Evolutionary conservation across 2,888 invertebrate species (phyloP).

Genomic region (Tryphoninae sp.): DNA sequence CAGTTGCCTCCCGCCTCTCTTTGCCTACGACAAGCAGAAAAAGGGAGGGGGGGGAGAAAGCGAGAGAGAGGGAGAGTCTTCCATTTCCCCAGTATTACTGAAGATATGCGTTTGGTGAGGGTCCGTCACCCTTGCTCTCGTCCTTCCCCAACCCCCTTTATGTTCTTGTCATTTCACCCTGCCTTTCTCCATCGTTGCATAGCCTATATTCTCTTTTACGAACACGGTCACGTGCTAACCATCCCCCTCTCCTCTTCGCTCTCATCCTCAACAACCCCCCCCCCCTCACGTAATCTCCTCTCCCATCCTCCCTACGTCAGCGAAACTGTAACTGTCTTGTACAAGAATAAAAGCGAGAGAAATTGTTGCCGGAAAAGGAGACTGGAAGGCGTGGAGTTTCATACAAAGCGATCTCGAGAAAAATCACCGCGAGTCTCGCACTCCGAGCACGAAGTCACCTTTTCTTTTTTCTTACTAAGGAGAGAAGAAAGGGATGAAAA

Average conservation of each 20-base stretch:
- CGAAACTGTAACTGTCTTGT: conserved; percentile 58
- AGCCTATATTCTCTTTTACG: conserved; percentile 53
- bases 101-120: conserved; percentile 2
- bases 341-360: conserved; percentile 49
- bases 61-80: conserved; percentile 7
- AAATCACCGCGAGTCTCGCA: conserved; percentile 13
- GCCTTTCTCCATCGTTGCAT: conserved; percentile 20
- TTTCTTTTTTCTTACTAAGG: conserved; percentile 2
- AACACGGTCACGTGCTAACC: conserved; percentile 55
- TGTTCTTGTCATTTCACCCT: conserved; percentile 4
- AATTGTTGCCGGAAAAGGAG: conserved; percentile 39
- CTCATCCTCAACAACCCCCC: background rate
- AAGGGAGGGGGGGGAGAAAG: background rate
- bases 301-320: conserved; percentile 28
- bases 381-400: background rate
- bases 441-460: background rate
- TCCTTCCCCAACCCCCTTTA: background rate
- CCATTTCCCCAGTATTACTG: conserved; percentile 15
- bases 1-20: conserved; percentile 16
- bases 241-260: background rate
- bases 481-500: background rate
- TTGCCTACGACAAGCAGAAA: conserved; percentile 25
- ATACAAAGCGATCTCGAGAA: background rate
- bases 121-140: background rate
- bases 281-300: background rate